A percentile compares a stretch with the other conserved stretches of the same genome.
phyloP scores from a whole-genome alignment of 1,140 invertebrate species.

The Propsilocerus akamusi region DNA sequence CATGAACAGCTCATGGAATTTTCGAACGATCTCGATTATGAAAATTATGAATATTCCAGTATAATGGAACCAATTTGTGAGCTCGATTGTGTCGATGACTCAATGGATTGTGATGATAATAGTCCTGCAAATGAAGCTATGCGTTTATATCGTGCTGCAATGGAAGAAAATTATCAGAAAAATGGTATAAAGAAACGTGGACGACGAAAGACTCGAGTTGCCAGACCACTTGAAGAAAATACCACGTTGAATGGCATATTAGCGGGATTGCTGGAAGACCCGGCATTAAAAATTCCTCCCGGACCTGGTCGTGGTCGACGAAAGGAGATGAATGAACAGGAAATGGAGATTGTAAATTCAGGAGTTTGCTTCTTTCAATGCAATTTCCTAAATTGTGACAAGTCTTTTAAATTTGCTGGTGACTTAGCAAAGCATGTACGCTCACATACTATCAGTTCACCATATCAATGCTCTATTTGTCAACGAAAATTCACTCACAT shows the following conservation, averaged over 20 bases:
- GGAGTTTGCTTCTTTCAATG: conserved; percentile 24
- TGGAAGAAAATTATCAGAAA: not conserved
- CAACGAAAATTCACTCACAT: conserved; percentile 38
- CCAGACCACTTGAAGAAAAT: not conserved
- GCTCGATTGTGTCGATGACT: conserved; percentile 6
- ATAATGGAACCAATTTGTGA: conserved; percentile 22
- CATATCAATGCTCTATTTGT: conserved; percentile 24
- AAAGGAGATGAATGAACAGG: conserved; percentile 9
- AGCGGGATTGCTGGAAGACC: not conserved
- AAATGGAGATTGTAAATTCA: conserved; percentile 8
- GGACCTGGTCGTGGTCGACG: conserved; percentile 4
- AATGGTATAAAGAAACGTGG: not conserved
- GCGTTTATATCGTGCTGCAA: not conserved
- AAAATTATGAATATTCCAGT: conserved; percentile 16
- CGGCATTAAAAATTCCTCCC: not conserved
- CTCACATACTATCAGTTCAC: conserved; percentile 34
- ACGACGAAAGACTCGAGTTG: not conserved
- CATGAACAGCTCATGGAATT: not conserved
- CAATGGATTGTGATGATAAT: no score
- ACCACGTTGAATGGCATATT: not conserved
- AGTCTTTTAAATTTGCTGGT: conserved; percentile 36
- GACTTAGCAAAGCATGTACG: conserved; percentile 35
- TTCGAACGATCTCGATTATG: conserved; percentile 12
- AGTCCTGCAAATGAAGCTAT: not conserved
- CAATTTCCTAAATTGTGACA: conserved; percentile 34